Evolutionary conservation across 2,797 vertebrate species (phyloP).

Genomic region (Bryconaethiops microstoma): DNA sequence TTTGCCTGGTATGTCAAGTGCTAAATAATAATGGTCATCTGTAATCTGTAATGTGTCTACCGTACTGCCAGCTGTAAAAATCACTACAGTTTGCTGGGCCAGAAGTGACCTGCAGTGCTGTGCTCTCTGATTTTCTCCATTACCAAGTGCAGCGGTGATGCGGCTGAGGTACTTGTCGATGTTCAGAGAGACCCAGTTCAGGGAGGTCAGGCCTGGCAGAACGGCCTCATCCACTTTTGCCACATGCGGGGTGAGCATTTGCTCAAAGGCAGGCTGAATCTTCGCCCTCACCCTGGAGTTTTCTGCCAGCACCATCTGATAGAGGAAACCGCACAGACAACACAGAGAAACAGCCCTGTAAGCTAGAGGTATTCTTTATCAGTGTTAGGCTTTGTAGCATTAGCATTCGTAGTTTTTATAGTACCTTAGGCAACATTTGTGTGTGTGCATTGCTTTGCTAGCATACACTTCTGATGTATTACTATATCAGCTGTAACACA

Average conservation of each 20-base stretch:
- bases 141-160: slow-evolving; percentile 83
- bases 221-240: slow-evolving; percentile 85
- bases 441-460: no score
- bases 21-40: background rate
- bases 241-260: slow-evolving; percentile 80
- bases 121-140: slow-evolving; percentile 46
- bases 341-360: background rate
- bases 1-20: background rate
- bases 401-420: no score
- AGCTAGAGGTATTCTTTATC: background rate
- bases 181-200: slow-evolving; percentile 92
- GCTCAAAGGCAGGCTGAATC: slow-evolving; percentile 81
- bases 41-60: background rate
- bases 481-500: no score
- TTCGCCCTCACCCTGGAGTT: slow-evolving; percentile 87
- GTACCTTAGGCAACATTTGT: no score
- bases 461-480: no score
- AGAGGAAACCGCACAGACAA: background rate
- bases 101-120: no score
- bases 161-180: slow-evolving; percentile 84
- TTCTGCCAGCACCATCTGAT: slow-evolving; percentile 86
- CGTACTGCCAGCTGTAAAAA: background rate
- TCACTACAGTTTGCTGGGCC: background rate
- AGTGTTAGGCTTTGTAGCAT: background rate
- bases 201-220: slow-evolving; percentile 83